A percentile compares a stretch with the other conserved stretches of the same genome.
These are phyloP conservation scores for Mirza zaza DNA, from an alignment of 2,113 vertebrate species.

Conservation along the genomic window DNA sequence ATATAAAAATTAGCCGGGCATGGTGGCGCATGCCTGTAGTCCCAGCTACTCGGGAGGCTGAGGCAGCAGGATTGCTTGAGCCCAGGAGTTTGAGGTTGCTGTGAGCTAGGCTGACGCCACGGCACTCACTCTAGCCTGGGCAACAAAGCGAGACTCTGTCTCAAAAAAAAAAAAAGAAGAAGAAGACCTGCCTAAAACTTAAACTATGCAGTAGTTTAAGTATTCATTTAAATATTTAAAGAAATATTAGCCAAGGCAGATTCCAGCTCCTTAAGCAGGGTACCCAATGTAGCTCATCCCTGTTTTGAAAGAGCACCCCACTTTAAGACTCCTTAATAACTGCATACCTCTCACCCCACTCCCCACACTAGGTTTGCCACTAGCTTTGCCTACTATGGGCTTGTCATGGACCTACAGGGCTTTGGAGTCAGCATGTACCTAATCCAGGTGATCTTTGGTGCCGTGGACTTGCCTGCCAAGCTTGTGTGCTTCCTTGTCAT, in stretches of 20 bases:
- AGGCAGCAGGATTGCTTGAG: too few species aligned
- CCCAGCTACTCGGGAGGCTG: too few species aligned
- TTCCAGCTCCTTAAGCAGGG: not conserved
- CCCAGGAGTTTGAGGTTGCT: too few species aligned
- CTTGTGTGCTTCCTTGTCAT: constrained; percentile 86
- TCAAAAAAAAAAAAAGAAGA: too few species aligned
- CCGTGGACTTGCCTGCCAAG: constrained; percentile 93
- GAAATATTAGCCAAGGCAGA: not conserved
- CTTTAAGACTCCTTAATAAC: not conserved
- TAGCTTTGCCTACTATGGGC: constrained; percentile 94
- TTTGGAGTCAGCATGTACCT: constrained; percentile 94
- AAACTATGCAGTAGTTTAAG: not conserved
- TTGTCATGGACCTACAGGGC: constrained; percentile 95
- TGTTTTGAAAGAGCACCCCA: rapidly evolving
- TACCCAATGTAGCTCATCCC: not conserved
- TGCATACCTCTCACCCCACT: not conserved
- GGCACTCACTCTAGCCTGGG: too few species aligned
- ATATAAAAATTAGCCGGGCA: too few species aligned
- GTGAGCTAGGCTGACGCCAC: too few species aligned
- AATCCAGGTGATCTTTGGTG: constrained; percentile 93
- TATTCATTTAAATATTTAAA: not conserved
- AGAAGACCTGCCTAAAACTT: too few species aligned
- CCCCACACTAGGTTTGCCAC: constrained; percentile 86
- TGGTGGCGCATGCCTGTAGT: too few species aligned
- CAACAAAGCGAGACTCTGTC: too few species aligned